Evolutionary conservation across 2,888 invertebrate species (phyloP).

Genomic region (Beris chalybata): DNA sequence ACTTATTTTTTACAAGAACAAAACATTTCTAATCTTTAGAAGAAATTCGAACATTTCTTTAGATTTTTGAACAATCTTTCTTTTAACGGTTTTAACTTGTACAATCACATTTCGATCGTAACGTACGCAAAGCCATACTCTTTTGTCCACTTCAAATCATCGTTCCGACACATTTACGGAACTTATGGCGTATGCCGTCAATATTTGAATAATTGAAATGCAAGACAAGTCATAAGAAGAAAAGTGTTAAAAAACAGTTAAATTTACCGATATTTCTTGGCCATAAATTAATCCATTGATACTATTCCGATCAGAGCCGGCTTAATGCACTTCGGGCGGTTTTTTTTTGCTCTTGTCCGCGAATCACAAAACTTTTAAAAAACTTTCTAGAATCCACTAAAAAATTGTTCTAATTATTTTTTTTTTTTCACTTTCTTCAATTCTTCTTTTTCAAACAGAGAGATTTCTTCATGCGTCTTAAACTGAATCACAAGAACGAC

Average conservation of each 20-base stretch:
- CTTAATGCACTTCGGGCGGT: too few species aligned
- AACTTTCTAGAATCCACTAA: neutral
- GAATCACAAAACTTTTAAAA: neutral
- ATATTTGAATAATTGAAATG: slow-evolving; percentile 18
- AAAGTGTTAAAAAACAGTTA: slow-evolving; percentile 33
- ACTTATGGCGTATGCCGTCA: too few species aligned
- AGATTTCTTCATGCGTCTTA: neutral
- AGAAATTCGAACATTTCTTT: too few species aligned
- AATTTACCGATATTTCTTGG: slow-evolving; percentile 34
- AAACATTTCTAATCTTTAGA: too few species aligned
- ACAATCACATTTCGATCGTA: too few species aligned
- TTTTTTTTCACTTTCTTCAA: neutral
- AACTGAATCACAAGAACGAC: slow-evolving; percentile 6
- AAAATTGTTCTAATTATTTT: neutral
- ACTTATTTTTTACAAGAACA: too few species aligned
- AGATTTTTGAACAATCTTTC: too few species aligned
- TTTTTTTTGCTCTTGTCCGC: neutral
- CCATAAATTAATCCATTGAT: slow-evolving; percentile 35
- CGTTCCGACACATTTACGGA: too few species aligned
- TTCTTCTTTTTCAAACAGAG: neutral
- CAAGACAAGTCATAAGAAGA: slow-evolving; percentile 23
- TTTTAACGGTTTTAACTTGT: too few species aligned
- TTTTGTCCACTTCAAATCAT: too few species aligned
- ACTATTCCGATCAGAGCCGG: neutral
- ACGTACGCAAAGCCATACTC: too few species aligned